phyloP scores from a whole-genome alignment of 2,797 vertebrate species.

The Huso huso region DNA sequence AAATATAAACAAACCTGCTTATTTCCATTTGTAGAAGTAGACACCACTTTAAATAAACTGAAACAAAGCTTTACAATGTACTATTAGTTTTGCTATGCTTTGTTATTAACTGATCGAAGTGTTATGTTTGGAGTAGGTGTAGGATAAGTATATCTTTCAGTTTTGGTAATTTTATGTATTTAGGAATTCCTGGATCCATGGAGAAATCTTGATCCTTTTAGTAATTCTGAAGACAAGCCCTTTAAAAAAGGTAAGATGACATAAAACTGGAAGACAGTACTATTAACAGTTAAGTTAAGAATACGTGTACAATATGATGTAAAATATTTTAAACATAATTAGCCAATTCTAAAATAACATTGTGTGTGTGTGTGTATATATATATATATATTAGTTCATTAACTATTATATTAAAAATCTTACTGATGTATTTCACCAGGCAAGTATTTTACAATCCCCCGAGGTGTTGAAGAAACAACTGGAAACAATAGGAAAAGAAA shows the following conservation, averaged over 20 bases:
- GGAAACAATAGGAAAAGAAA: slow-evolving; percentile 76
- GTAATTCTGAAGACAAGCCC: slow-evolving; percentile 52
- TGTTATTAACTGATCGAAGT: too few species aligned
- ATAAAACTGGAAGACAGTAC: background rate
- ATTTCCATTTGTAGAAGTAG: too few species aligned
- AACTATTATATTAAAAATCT: too few species aligned
- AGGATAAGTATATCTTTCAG: too few species aligned
- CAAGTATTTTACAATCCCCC: slow-evolving; percentile 64
- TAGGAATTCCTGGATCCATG: slow-evolving; percentile 66
- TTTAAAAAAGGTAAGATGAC: slow-evolving; percentile 61
- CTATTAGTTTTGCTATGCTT: too few species aligned
- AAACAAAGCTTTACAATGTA: too few species aligned
- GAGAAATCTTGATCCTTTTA: slow-evolving; percentile 69
- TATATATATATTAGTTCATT: too few species aligned
- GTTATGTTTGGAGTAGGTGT: too few species aligned
- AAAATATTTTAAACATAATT: too few species aligned
- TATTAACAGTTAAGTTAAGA: too few species aligned
- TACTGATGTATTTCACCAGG: slow-evolving; percentile 42
- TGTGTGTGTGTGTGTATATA: background rate
- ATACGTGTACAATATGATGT: too few species aligned
- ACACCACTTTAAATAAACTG: background rate
- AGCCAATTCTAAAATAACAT: too few species aligned
- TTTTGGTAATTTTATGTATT: background rate
- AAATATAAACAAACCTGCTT: background rate
- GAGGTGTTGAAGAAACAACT: slow-evolving; percentile 44